These are phyloP conservation scores for Alectoris magna DNA, from an alignment of 2,797 vertebrate species.

Conservation along the genomic window DNA sequence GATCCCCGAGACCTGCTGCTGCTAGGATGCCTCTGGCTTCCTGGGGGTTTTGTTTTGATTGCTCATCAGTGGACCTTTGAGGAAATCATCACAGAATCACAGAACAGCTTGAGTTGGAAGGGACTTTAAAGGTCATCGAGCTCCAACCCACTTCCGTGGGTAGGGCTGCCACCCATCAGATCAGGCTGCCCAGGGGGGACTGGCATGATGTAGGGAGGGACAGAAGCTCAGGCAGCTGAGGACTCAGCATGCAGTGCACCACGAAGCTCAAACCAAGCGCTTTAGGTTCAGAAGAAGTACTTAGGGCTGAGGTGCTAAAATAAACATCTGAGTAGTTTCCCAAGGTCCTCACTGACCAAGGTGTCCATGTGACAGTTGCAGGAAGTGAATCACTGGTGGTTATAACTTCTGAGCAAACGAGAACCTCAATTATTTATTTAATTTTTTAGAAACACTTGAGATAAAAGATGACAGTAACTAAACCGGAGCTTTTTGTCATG, in stretches of 20 bases:
- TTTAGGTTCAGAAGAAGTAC: neutral
- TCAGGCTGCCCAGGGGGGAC: too few species aligned
- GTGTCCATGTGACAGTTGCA: neutral
- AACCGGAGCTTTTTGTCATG: neutral
- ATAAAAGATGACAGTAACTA: neutral
- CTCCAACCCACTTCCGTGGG: too few species aligned
- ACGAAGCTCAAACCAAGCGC: neutral
- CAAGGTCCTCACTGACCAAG: neutral
- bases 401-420: neutral
- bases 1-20: neutral
- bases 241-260: neutral
- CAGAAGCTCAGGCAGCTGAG: neutral
- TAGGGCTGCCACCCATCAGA: too few species aligned
- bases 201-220: neutral
- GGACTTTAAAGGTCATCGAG: too few species aligned
- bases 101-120: too few species aligned
- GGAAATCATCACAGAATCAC: neutral
- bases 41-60: neutral
- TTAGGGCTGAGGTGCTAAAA: neutral
- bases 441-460: neutral
- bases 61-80: neutral
- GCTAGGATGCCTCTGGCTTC: neutral
- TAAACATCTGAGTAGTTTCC: neutral
- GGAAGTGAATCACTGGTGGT: fast-evolving
- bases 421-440: neutral